Conservation (phyloP, 2,888 invertebrate species). For the Agrilus biguttatus region DNA sequence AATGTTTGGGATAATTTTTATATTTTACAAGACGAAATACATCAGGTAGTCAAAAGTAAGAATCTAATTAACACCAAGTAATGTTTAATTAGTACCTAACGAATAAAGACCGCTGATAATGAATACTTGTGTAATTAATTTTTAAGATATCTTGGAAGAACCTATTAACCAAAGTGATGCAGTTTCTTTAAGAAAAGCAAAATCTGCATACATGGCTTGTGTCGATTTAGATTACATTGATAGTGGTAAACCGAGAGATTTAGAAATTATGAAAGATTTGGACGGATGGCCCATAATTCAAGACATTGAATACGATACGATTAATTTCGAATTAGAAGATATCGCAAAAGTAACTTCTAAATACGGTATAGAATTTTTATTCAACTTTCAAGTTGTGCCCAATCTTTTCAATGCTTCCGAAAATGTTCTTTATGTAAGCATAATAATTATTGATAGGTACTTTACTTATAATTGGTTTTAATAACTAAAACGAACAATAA, state of each 20-base stretch:
- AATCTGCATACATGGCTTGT: constrained; percentile 25
- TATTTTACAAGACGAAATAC: constrained; percentile 26
- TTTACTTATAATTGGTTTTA: no score
- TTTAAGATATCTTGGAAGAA: constrained; percentile 21
- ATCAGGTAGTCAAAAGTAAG: constrained; percentile 22
- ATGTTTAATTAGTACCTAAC: neutral
- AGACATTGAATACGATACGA: constrained; percentile 1
- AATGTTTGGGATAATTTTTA: constrained; percentile 29
- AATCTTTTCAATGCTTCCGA: constrained; percentile 19
- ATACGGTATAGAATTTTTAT: constrained; percentile 27
- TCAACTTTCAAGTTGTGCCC: constrained; percentile 22
- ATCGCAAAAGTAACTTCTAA: constrained; percentile 22
- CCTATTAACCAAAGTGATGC: constrained; percentile 16
- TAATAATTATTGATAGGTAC: no score
- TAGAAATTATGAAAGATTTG: constrained; percentile 19
- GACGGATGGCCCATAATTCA: constrained; percentile 24
- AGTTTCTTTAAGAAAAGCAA: constrained; percentile 24
- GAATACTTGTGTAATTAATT: neutral
- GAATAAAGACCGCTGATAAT: no score
- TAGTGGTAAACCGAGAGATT: constrained; percentile 19
- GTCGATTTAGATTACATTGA: constrained; percentile 17
- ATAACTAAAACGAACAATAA: no score
- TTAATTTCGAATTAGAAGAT: constrained; percentile 21
- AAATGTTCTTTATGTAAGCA: constrained; percentile 24
- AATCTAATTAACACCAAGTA: constrained; percentile 1